Conservation (phyloP, 1,140 invertebrate species). For the Leptopilina boulardi region DNA sequence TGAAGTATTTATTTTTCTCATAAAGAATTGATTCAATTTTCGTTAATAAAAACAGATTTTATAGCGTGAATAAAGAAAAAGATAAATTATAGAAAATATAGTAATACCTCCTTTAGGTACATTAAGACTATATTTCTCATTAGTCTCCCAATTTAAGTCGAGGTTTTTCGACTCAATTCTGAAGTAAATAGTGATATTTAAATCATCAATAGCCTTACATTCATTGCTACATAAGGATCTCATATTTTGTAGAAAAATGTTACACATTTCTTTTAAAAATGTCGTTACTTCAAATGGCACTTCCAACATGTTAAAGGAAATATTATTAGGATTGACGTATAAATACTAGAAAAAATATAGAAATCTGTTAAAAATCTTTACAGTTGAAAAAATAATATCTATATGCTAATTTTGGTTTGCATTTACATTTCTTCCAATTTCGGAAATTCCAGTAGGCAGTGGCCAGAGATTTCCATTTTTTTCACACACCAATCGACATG, state of each 20-base stretch:
- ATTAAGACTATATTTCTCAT: constrained; percentile 80
- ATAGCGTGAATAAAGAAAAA: neutral
- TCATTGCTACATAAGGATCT: constrained; percentile 77
- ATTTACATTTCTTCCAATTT: constrained; percentile 41
- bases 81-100: neutral
- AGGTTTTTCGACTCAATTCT: constrained; percentile 73
- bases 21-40: neutral
- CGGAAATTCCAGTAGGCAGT: constrained; percentile 77
- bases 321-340: constrained; percentile 49
- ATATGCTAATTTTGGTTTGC: neutral
- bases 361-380: neutral
- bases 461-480: constrained; percentile 84
- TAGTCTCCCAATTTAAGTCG: constrained; percentile 79
- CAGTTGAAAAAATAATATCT: too few species aligned
- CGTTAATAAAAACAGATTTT: neutral
- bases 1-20: neutral
- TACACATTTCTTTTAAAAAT: constrained; percentile 75
- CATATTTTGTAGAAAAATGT: constrained; percentile 77
- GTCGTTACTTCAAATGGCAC: constrained; percentile 70
- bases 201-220: constrained; percentile 75
- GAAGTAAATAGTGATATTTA: constrained; percentile 75
- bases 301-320: constrained; percentile 76
- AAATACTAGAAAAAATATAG: constrained; percentile 55
- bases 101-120: constrained; percentile 77
- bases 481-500: constrained; percentile 83